These are phyloP conservation scores for Zoanthus solanderi DNA, from an alignment of 92 coral and sea anemone genomes.

Conservation along the genomic window DNA sequence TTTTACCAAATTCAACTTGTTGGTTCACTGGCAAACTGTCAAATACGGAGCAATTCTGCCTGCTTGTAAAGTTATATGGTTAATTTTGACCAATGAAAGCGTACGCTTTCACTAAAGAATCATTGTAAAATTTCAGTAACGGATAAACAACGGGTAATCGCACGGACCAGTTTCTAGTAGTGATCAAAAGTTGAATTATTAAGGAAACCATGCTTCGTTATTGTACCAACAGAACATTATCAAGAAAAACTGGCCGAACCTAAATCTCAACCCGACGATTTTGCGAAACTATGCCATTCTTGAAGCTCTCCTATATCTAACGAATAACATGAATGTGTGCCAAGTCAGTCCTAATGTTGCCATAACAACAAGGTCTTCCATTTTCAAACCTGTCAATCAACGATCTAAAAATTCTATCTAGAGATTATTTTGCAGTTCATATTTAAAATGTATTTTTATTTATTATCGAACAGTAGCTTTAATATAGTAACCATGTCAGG, in stretches of 20 bases:
- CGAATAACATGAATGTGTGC: background rate
- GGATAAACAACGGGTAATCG: background rate
- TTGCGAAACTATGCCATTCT: background rate
- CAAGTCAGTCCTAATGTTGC: background rate
- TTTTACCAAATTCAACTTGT: no score
- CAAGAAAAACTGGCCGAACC: background rate
- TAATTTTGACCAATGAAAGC: background rate
- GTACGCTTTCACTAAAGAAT: background rate
- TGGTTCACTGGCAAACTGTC: no score
- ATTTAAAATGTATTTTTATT: no score
- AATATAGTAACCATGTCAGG: no score
- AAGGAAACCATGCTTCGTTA: background rate
- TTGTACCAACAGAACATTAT: background rate
- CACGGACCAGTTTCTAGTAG: background rate
- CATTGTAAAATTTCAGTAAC: background rate
- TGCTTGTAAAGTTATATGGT: no score
- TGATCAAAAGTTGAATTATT: background rate
- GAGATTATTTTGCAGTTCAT: no score
- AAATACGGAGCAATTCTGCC: no score
- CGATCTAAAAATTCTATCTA: background rate
- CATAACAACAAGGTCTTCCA: background rate
- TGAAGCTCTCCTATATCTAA: background rate
- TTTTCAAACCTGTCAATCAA: background rate
- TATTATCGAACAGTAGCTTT: no score
- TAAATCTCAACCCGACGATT: background rate